Evolutionary conservation across 2,113 vertebrate species (phyloP), one percentile per base, ranked within the genome.

Genomic region (Gavialis gangeticus): DNA sequence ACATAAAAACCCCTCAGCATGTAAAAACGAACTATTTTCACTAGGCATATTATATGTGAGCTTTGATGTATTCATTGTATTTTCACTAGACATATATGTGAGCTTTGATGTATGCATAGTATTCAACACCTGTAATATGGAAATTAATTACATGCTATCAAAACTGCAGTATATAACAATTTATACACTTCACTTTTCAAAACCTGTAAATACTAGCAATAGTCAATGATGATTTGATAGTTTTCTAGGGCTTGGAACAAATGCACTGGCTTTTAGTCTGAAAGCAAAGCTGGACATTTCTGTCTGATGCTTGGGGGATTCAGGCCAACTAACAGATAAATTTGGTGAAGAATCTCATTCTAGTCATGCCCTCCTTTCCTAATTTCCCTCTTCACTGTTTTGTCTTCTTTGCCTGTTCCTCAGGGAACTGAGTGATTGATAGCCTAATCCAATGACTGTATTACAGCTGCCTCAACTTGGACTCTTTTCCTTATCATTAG

Each of bases 401-500:
- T 98, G 97, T 98, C 98, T 98, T 97, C 97, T 97, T 97, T 97
- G 93, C 97, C 94, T 92, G 95, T 98, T 98, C 98, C 98, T 98
- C 82, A 79, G 98, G 98, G 98, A 98, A 93, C 71, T 0, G 55
- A 93, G 98, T 98, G 98, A 99, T 98, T 98, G 98, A 99, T 98
- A 98, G 98, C 98, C 98, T 98, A 98, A 99, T 98, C 98, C 98
- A 98, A 98, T 97, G 98, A 98, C 98, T 98, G 98, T 98, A 98
- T 98, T 98, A 98, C 97, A 98, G 98, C 97, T 97, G 97, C 98
- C 98, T 98, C 98, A 97, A 98, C 97, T 97, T 98, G 97, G 97
- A 97, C 97, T 98, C 98, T 98, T 98, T 98, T 98, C 98, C 98
- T 98, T 98, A 99, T 99, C 98, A 99, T 99, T 98, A 99, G 98